Evolutionary conservation across 2,113 vertebrate genomes (phyloP), one percentile per base, ranked within the genome.

Genomic region (Oncorhynchus mykiss): DNA sequence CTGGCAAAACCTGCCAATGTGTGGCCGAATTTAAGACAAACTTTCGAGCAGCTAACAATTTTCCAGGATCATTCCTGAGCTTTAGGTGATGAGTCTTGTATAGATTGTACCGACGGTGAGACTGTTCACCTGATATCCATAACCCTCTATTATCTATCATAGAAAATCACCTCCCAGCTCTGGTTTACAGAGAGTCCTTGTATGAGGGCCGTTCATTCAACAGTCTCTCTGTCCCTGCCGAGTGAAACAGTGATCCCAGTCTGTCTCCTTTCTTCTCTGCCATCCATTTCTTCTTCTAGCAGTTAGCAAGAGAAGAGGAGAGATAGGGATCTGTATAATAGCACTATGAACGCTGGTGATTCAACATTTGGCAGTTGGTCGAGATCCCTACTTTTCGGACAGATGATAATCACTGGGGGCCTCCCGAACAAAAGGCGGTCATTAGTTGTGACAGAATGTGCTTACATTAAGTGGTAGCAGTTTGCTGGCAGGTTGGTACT

Each of bases 121-220:
- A 84, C 82, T 70, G 78, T 81, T 80, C 80, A 93, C 78, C 85
- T 78, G 89, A 92, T 93, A 90, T 84, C 71, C 75, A 80, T 87
- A 80, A 88, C 88, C 85, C 73, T 86, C 71, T 49, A 79, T 75
- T 77, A 77, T 88, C 82, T 16, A 72, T 29, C 74, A 79, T 74
- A 79, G 29, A 77, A 59, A 78, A 18, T 54, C 48, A 11, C 67
- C 67, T 57, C 29, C 8, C 73, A 65, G 64, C 76, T 70, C 72
- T 25, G 57, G 76, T 7, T 79, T 81, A 92, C 85, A 89, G 86
- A 91, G 80, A 48, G 69, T 70, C 79, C 77, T 90, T 88, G 91
- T 91, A 72, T 66, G 77, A 79, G 71, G 22, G 24, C 85, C 82
- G 87, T 77, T 88, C 85, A 90, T 86, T 87, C 74, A 69, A 67